phyloP scores from a whole-genome alignment of 2,797 vertebrate species.

The Gephyroberyx darwinii region DNA sequence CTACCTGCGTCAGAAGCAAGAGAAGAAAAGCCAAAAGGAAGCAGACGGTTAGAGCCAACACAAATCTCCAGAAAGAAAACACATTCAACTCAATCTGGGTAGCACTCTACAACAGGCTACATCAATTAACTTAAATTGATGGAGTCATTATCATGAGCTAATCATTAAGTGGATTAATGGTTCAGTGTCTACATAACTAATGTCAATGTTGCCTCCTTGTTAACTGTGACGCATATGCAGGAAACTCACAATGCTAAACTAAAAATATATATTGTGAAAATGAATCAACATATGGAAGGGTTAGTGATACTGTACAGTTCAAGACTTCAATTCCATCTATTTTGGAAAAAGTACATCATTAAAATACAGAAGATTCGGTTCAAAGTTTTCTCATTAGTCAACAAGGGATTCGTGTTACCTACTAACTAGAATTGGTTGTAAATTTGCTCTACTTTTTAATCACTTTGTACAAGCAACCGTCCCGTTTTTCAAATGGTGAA shows the following conservation, averaged over 20 bases:
- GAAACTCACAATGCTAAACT: background rate
- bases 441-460: background rate
- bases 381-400: background rate
- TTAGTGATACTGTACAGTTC: background rate
- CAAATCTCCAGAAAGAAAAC: slow-evolving; percentile 45
- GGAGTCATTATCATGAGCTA: slow-evolving; percentile 38
- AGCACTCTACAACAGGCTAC: background rate
- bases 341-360: background rate
- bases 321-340: background rate
- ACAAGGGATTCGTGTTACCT: background rate
- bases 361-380: no score
- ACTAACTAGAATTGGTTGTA: background rate
- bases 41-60: slow-evolving; percentile 61
- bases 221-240: slow-evolving; percentile 20
- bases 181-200: slow-evolving; percentile 22
- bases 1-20: slow-evolving; percentile 92
- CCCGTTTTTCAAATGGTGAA: slow-evolving; percentile 1
- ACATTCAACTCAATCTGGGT: slow-evolving; percentile 26
- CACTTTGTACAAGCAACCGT: background rate
- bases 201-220: background rate
- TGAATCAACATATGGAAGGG: background rate
- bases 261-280: background rate
- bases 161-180: slow-evolving; percentile 38
- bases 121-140: slow-evolving; percentile 23
- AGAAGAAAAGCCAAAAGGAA: slow-evolving; percentile 77